phyloP scores from a whole-genome alignment of 1,140 invertebrate genomes.

The Fopius arisanus region DNA sequence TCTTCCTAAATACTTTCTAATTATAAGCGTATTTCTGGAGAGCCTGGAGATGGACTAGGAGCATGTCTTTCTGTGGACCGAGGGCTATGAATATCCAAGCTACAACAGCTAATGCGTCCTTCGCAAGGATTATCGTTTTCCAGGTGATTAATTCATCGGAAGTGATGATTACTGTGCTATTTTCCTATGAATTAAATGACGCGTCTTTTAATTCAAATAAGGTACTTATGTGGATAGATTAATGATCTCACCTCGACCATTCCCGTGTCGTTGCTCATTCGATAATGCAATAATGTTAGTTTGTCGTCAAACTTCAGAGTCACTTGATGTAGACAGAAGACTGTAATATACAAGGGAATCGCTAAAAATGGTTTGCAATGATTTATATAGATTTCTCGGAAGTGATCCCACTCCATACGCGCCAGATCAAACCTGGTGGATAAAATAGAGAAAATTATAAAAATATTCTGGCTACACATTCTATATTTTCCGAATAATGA shows the following conservation, averaged over 20 bases:
- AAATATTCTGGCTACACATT: no score
- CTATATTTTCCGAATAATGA: not conserved
- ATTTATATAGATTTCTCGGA: slow-evolving; percentile 49
- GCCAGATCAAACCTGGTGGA: slow-evolving; percentile 54
- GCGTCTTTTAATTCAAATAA: not conserved
- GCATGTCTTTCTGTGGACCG: slow-evolving; percentile 51
- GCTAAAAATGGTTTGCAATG: slow-evolving; percentile 48
- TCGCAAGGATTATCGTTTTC: slow-evolving; percentile 52
- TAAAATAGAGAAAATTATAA: slow-evolving; percentile 14
- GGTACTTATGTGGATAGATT: no score
- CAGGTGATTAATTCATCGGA: slow-evolving; percentile 46
- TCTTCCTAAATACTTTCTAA: not conserved
- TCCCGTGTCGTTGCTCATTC: slow-evolving; percentile 31
- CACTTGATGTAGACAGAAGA: slow-evolving; percentile 55
- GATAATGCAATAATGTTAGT: slow-evolving; percentile 48
- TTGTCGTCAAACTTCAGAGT: slow-evolving; percentile 48
- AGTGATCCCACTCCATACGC: slow-evolving; percentile 47
- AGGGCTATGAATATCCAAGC: slow-evolving; percentile 57
- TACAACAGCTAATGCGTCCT: slow-evolving; percentile 52
- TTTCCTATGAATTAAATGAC: slow-evolving; percentile 24
- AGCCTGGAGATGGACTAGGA: slow-evolving; percentile 48
- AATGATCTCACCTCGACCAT: slow-evolving; percentile 38
- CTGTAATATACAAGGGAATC: slow-evolving; percentile 51
- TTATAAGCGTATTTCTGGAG: slow-evolving; percentile 49
- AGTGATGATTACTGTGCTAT: slow-evolving; percentile 14